phyloP scores from a whole-genome alignment of 2,113 vertebrate species.

The Ceyx cyanopectus region DNA sequence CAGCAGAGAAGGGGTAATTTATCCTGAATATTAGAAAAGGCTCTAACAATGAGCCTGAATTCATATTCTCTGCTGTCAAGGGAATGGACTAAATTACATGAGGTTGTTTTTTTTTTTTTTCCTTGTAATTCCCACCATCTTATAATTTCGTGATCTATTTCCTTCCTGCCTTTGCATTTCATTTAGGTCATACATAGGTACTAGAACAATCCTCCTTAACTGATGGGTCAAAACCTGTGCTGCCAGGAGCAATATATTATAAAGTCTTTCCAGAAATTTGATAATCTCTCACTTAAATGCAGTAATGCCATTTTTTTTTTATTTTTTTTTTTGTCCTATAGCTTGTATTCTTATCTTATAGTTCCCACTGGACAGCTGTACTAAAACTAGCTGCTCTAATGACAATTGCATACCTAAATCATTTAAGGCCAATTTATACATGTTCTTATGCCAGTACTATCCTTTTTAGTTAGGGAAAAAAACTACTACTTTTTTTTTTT shows the following conservation, averaged over 20 bases:
- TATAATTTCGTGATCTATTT: background rate
- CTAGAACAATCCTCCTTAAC: background rate
- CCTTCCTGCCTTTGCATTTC: background rate
- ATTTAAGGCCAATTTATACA: background rate
- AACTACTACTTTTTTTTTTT: background rate
- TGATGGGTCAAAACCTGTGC: background rate
- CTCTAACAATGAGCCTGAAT: background rate
- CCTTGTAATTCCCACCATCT: slow-evolving; percentile 3
- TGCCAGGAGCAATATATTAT: background rate
- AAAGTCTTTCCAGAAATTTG: background rate
- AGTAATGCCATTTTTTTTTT: background rate
- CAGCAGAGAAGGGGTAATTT: slow-evolving; percentile 20
- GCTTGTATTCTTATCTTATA: background rate
- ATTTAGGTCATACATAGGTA: background rate
- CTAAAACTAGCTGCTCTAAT: background rate
- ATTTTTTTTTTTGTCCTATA: background rate
- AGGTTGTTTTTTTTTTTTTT: background rate
- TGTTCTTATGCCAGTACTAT: background rate
- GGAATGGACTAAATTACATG: background rate
- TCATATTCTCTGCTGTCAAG: background rate
- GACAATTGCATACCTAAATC: background rate
- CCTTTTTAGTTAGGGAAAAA: background rate
- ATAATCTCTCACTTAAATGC: background rate
- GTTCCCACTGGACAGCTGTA: background rate
- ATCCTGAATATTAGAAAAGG: slow-evolving; percentile 21